Evolutionary conservation across 1,140 invertebrate species (phyloP), one percentile per base, ranked within the genome.

Genomic region (Drosophila bocki): DNA sequence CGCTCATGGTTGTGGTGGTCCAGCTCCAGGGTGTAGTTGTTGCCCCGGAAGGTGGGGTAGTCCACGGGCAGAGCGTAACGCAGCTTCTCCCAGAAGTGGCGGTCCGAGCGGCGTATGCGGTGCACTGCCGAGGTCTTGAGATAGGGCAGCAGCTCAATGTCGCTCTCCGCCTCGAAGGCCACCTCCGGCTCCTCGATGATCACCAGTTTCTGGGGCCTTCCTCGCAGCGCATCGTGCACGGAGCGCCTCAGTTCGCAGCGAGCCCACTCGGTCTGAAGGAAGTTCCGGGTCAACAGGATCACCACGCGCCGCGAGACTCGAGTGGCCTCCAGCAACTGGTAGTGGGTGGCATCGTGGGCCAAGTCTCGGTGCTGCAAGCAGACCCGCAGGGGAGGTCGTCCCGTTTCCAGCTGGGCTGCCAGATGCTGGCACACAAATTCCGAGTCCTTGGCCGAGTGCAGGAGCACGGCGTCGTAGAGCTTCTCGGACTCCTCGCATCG

Each of bases 361-460:
- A 97, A 92, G 82, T 98, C 97, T 26, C 97, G 94, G 87, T 97
- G 97, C 88, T 97, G 97, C 63, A 99, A 94, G 91, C 98, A 99
- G 42, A 99, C 94, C 47, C 96, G 95, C 64, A 97, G 96, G 1
- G 95, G 93, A 0, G 95, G 95, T 41, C 94, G 93, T 2, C 95
- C 96, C 59, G 96, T 96, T 91, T 99, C 98, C 50, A 99, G 93
- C 82, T 98, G 97, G 2, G 95, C 95, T 1, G 96, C 96, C 58
- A 99, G 93, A 8, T 96, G 96, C 77, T 97, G 96, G 17, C 96
- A 93, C 0, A 98, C 96, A 92, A 98, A 97, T 84, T 97, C 96
- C 80, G 98, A 97, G 93, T 99, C 98, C 93, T 98, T 97, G 19
- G 97, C 96, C 75, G 97, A 98, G 93, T 99, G 98, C 57, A 97